phyloP scores from a whole-genome alignment of 2,797 vertebrate species.

The Philypnodon macrostomus region DNA sequence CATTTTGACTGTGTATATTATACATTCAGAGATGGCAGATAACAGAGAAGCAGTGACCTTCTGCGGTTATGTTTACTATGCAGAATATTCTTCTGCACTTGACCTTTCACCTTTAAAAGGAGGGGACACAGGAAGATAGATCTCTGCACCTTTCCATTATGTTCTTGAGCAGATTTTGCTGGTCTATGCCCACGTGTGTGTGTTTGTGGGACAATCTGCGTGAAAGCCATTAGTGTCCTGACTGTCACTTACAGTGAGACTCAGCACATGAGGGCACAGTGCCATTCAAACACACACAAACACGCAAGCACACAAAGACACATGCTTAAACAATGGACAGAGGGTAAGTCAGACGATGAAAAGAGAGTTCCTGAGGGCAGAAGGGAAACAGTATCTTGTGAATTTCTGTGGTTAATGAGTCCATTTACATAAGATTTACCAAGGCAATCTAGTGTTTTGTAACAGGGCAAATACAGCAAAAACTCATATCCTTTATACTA shows the following conservation, averaged over 20 bases:
- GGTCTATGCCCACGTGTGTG: constrained; percentile 19
- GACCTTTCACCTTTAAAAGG: constrained; percentile 56
- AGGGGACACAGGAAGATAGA: constrained; percentile 33
- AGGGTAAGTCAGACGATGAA: constrained; percentile 21
- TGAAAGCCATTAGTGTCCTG: constrained; percentile 71
- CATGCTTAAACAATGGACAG: constrained; percentile 27
- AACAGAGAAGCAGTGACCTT: constrained; percentile 63
- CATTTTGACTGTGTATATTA: constrained; percentile 7
- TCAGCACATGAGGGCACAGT: constrained; percentile 52
- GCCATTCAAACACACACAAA: constrained; percentile 16
- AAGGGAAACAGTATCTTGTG: constrained; percentile 11
- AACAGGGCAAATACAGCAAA: constrained; percentile 5
- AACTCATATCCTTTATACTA: constrained; percentile 1
- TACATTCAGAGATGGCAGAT: constrained; percentile 18
- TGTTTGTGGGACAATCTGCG: constrained; percentile 56
- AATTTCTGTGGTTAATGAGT: constrained; percentile 17
- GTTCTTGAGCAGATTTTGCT: constrained; percentile 31
- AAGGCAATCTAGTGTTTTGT: constrained; percentile 9
- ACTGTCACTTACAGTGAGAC: constrained; percentile 68
- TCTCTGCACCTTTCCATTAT: constrained; percentile 41
- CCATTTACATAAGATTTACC: constrained; percentile 8
- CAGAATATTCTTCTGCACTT: constrained; percentile 65
- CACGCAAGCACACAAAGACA: constrained; percentile 2
- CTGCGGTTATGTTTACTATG: constrained; percentile 67
- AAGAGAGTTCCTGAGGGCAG: constrained; percentile 25